Evolutionary conservation across 2,797 vertebrate genomes (phyloP), one percentile per base, ranked within the genome.

Genomic region (Falco columbarius): DNA sequence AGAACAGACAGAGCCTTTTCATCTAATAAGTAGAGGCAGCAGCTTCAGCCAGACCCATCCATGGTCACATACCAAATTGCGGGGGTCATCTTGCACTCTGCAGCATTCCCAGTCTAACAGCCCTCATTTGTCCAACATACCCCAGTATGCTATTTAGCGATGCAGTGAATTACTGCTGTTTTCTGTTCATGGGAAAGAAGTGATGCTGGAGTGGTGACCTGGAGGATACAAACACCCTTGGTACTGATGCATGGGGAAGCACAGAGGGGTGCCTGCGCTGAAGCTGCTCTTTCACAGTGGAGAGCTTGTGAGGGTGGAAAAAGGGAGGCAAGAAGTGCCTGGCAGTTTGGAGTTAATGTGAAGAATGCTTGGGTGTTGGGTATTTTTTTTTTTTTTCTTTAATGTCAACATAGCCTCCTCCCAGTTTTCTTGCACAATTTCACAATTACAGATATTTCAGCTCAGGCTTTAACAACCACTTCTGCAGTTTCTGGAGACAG

Each of bases 271-370:
- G 10, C 55, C 77, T 70, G 38, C 12, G 1, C 62, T 49, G 52
- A 44, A 19, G 27, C 68, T 15, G 2, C 34, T 68, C 38, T 79
- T 79, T 58, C 58, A 61, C 21, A 91, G 56, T 2, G 3, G 26
- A 49, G 75, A 71, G 56, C 18, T 91, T 93, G 79, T 74, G 55
- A 74, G 88, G 30, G n/a, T 81, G 44, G 54, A 61, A 68, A 5
- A 88, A 79, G 66, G 54, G 72, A 90, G 81, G 21, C 68, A 86
- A 75, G 89, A 65, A 62, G 79, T 88, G 82, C 88, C 77, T 93
- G 80, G 82, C 55, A 89, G 55, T 94, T 91, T 29, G 42, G 80
- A 91, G 73, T 81, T 88, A 75, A 68, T 66, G 44, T 18, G 47
- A 24, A 81, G 51, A 52, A 54, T 36, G 44, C 1, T 12, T 76